Base-by-base conservation (phyloP, 2,888 invertebrate genomes). In the Ophraella communa region DNA sequence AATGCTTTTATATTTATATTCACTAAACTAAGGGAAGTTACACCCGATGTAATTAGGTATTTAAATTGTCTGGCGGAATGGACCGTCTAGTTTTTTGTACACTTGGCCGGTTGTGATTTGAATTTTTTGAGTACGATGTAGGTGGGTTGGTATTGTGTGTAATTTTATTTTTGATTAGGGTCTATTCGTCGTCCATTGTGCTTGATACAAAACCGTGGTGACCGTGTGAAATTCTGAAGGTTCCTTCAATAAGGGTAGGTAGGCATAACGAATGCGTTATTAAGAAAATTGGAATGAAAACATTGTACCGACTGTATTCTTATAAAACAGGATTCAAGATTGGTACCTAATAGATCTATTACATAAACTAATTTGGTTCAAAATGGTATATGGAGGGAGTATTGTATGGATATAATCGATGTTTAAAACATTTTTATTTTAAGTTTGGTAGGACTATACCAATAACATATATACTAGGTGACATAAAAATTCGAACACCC, bases 21-120 rank as follows among this genome's bases (percentile, higher is more conserved):
- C 54, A 56, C 62, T 61, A 66, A 67, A 56, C 62, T 61, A 66
- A 67, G 71, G 71, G 69, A 64, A 63, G 68, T 70, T 68, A 65
- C 68, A 65, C 65, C 65, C 57, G 60, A 52, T 44, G 62, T 66
- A 70, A 71, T 70, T 70, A 70, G 62, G 64, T 63, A 70, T 72
- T 68, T 69, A 67, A 70, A 70, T 69, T 58, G 62, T 58, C 62
- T 63, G 66, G 56, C 47, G 66, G 66, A 64, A 64, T 65, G 69
- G 65, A 69, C 64, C 52, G 42, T 33, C 14, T 30, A 61, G 47
- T 54, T 66, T 65, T 63, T 65, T 60, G 56, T 68, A 56, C 59
- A 64, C 65, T 62, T 68, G 70, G 59, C 56, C 68, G 58, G 68
- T 66, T 63, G 70, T 62, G 67, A 67, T 67, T 69, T 64, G 62